Percentiles rank a stretch among this genome's conserved stretches.
These are phyloP conservation scores for Dolichoris vasculosae DNA, from an alignment of 1,140 invertebrate genomes.

Conservation along the genomic window DNA sequence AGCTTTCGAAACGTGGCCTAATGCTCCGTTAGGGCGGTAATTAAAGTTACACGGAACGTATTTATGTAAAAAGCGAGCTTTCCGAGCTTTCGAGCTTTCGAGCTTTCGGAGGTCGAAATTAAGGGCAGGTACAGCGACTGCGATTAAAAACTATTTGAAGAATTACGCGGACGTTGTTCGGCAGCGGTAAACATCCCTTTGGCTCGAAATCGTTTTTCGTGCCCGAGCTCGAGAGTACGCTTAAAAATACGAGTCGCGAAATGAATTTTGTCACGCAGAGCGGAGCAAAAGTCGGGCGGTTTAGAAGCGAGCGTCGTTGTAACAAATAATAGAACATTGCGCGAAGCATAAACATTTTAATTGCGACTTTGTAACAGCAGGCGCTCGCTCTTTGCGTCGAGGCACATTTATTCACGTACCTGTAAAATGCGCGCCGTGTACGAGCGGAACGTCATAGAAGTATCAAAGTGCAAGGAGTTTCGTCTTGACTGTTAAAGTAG, in stretches of 20 bases:
- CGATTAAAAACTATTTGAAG: background rate
- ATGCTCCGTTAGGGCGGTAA: background rate
- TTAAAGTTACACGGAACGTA: background rate
- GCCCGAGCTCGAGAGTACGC: background rate
- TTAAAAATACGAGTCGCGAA: too few species aligned
- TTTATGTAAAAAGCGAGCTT: background rate
- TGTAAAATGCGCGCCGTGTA: too few species aligned
- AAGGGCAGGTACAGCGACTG: background rate
- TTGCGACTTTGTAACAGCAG: slow-evolving; percentile 16
- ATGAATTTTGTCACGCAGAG: too few species aligned
- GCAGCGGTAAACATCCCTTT: too few species aligned
- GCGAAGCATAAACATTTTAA: slow-evolving; percentile 39
- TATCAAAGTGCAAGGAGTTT: too few species aligned
- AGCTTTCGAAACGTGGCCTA: background rate
- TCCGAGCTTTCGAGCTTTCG: too few species aligned
- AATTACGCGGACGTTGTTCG: background rate
- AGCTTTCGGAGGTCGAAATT: background rate
- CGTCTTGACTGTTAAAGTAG: background rate
- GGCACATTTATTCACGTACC: too few species aligned
- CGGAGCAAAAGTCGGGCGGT: background rate
- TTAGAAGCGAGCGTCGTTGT: background rate
- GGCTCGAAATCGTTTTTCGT: background rate
- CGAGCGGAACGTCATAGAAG: too few species aligned
- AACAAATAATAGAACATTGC: background rate
- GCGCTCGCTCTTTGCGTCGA: background rate